Percentiles rank a stretch among this genome's conserved stretches.
Evolutionary conservation across 2,888 invertebrate species (phyloP).

Genomic region (Tholera decimalis): DNA sequence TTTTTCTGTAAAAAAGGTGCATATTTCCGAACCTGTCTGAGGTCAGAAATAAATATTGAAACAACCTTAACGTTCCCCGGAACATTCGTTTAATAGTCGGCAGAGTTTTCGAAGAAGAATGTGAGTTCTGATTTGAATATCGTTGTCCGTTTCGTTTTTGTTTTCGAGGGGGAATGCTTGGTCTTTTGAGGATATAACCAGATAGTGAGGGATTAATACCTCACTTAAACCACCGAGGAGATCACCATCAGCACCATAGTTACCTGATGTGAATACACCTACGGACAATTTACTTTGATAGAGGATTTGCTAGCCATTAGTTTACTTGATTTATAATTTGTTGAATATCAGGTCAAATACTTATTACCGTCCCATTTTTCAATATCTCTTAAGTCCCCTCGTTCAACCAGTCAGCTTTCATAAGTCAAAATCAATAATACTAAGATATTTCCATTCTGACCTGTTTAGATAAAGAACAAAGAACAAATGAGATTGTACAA

Average conservation of each 20-base stretch:
- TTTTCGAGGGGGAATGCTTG: no score
- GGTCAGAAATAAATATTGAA: not conserved
- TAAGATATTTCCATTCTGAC: slow-evolving; percentile 22
- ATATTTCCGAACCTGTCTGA: not conserved
- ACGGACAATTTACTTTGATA: not conserved
- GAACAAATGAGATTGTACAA: slow-evolving; percentile 48
- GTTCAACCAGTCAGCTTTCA: not conserved
- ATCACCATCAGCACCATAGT: no score
- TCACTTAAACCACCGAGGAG: no score
- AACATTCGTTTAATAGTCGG: not conserved
- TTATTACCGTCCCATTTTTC: not conserved
- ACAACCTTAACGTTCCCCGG: not conserved
- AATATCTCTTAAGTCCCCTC: not conserved
- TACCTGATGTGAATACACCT: not conserved
- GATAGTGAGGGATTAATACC: no score
- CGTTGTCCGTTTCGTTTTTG: no score
- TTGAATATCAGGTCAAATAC: not conserved
- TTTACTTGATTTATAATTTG: not conserved
- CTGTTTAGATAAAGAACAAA: slow-evolving; percentile 52
- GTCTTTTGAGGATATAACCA: no score
- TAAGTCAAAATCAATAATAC: slow-evolving; percentile 15
- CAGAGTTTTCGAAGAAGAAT: not conserved
- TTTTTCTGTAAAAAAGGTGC: not conserved
- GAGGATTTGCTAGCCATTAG: not conserved
- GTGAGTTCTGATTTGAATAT: not conserved